These are phyloP conservation scores for Drosophila anceps DNA, from an alignment of 2,888 invertebrate genomes.

Conservation along the genomic window DNA sequence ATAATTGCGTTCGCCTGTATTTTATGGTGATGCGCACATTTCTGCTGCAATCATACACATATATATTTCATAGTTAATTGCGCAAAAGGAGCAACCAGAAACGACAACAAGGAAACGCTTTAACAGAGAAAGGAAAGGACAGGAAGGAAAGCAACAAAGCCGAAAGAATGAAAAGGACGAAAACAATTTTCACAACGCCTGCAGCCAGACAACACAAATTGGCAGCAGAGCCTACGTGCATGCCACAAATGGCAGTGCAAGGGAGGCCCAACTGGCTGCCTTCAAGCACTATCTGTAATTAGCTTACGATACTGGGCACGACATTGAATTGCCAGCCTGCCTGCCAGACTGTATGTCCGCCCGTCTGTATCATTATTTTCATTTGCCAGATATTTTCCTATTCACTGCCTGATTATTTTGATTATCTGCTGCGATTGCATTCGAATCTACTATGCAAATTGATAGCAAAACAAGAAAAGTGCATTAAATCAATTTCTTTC, in stretches of 20 bases:
- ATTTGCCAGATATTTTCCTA: constrained; percentile 1
- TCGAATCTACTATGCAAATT: constrained; percentile 43
- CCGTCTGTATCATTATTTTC: background rate
- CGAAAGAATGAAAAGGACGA: constrained; percentile 27
- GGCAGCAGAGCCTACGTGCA: constrained; percentile 25
- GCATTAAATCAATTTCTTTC: constrained; percentile 33
- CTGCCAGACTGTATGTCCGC: background rate
- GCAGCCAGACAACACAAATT: constrained; percentile 54
- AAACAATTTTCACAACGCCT: constrained; percentile 63
- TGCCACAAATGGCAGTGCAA: constrained; percentile 26
- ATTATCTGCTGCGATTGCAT: constrained; percentile 39
- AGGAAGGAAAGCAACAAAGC: background rate
- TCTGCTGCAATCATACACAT: constrained; percentile 13
- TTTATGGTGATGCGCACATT: constrained; percentile 24
- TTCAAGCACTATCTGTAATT: constrained; percentile 25
- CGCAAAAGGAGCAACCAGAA: constrained; percentile 13
- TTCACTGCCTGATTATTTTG: constrained; percentile 22
- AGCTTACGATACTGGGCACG: constrained; percentile 49
- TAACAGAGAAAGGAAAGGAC: background rate
- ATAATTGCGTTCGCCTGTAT: constrained; percentile 60
- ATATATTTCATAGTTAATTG: constrained; percentile 61
- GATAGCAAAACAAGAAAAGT: constrained; percentile 13
- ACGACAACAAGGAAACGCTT: constrained; percentile 18
- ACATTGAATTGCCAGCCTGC: constrained; percentile 20
- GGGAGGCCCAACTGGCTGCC: background rate